Conservation (phyloP, 2,113 vertebrate species). For the Mellivora capensis region DNA sequence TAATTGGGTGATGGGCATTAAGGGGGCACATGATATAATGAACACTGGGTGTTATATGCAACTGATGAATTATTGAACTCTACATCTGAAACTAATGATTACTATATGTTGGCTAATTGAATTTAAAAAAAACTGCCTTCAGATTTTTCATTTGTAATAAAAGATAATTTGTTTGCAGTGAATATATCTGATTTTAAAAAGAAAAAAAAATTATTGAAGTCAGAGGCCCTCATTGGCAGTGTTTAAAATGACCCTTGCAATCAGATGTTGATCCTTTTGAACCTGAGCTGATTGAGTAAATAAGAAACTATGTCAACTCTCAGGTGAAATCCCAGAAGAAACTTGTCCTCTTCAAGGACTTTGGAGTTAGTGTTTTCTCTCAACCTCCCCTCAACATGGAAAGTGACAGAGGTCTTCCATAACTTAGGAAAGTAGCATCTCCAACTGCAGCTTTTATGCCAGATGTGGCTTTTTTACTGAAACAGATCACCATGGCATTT, state of each 20-base stretch:
- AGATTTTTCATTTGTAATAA: not conserved
- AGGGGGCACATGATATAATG: not conserved
- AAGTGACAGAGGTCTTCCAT: not conserved
- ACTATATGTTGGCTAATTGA: not conserved
- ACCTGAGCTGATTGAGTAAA: not conserved
- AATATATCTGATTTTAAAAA: not conserved
- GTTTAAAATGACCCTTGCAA: not conserved
- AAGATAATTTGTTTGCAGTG: not conserved
- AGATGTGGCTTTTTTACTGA: not conserved
- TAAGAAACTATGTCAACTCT: not conserved
- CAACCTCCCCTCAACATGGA: not conserved
- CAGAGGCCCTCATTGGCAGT: not conserved
- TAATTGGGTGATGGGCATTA: not conserved
- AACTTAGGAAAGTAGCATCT: not conserved
- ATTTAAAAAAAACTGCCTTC: not conserved
- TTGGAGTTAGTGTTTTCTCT: rapidly evolving
- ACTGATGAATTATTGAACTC: not conserved
- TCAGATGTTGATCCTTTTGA: not conserved
- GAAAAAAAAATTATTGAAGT: not conserved
- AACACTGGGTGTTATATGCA: not conserved
- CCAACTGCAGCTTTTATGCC: not conserved
- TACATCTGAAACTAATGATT: not conserved
- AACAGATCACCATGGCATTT: not conserved
- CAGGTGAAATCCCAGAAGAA: not conserved
- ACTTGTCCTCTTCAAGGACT: not conserved